phyloP scores from a whole-genome alignment of 2,113 vertebrate genomes.

The Laticauda colubrina region DNA sequence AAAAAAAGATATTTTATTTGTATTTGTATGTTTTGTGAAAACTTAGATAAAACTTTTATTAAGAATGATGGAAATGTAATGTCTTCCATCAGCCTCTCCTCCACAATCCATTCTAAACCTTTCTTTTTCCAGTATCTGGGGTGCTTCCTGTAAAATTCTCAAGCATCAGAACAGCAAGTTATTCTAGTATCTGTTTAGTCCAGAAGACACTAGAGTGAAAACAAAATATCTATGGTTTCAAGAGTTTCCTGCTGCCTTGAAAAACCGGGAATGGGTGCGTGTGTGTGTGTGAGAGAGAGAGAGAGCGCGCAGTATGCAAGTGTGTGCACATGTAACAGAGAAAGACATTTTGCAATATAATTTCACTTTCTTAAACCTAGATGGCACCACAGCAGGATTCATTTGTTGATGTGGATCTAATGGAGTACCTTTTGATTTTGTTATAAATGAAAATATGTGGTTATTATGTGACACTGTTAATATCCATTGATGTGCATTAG shows the following conservation, averaged over 20 bases:
- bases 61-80: no score
- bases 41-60: no score
- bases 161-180: no score
- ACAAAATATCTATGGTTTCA: not conserved
- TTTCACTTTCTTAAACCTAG: not conserved
- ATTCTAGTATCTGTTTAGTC: no score
- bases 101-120: no score
- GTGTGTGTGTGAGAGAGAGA: no score
- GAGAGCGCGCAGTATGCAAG: not conserved
- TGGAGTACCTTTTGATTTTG: not conserved
- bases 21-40: no score
- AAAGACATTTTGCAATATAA: not conserved
- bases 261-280: not conserved
- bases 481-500: not conserved
- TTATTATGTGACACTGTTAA: not conserved
- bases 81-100: no score
- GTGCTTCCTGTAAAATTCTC: no score
- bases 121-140: no score
- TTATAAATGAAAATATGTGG: not conserved
- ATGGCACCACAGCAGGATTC: not conserved
- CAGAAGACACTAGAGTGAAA: no score
- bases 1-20: no score
- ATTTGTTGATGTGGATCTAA: not conserved
- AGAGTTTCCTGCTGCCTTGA: not conserved
- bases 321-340: not conserved